Base-by-base conservation (phyloP, 2,888 invertebrate species). In the Spicauda simplicius region DNA sequence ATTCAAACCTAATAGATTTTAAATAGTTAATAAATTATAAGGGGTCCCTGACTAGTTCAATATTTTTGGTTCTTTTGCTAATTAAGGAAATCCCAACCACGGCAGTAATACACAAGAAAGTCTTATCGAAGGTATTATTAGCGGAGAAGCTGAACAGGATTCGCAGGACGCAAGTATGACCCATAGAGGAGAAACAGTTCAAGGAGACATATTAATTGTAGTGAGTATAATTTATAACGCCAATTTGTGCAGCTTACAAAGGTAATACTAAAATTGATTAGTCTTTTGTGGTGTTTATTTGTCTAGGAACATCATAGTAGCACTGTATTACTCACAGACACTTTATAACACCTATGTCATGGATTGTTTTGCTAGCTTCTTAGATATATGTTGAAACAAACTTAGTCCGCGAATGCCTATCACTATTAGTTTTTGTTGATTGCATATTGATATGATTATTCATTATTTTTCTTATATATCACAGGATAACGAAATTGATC, bases 401-500 rank as follows among this genome's bases (percentile, higher is more conserved):
- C 63, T 79, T 84, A 86, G 83, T 71, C 74, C 79, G 88, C 87
- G 81, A 83, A 78, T 78, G 84, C 85, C 81, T 83, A 60, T 76
- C 72, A 79, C 71, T 58, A 25, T 55, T 63, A 25, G 25, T 48
- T 56, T 19, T 30, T n/a, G n/a, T n/a, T 68, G 55, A 60, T 41
- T 1, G 50, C 16, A 30, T 0, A 1, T 59, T 54, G 18, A 52
- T 16, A 30, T 30, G 6, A 45, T n/a, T n/a, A 30, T 2, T 65
- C 59, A 30, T 59, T 55, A 55, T 52, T 12, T 64, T 50, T 56
- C 30, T 70, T 50, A 64, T 70, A 72, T 76, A 84, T 75, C 64
- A 72, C 87, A 93, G 92, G 90, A 91, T 71, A 91, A 84, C 77
- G 89, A 91, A 85, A 92, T 95, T 85, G 96, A 96, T 74, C 93